Evolutionary conservation across 2,797 vertebrate species (phyloP), one percentile per base, ranked within the genome.

Genomic region (Taeniopygia guttata): DNA sequence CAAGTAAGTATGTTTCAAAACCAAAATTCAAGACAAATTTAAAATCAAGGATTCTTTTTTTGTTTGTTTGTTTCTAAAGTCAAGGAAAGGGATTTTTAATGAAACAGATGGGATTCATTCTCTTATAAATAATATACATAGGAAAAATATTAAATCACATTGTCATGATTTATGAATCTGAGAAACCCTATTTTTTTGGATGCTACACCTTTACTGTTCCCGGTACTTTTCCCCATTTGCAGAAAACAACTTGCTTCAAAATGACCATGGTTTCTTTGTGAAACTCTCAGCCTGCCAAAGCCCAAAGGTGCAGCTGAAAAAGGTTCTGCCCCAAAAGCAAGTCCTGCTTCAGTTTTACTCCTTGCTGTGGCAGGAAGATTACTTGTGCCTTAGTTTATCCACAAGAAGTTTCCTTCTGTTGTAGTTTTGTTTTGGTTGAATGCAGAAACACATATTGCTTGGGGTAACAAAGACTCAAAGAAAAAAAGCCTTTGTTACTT

Each of bases 381-480:
- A 12, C 30, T 72, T 21, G 52, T 77, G 25, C 68, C 38, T 87
- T 32, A 36, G 42, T 85, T 84, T 78, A 77, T 49, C 68, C 64
- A 60, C 25, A 60, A 91, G 60, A 80, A 87, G 54, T 74, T 52
- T 30, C n/a, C 20, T 84, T 79, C 76, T 85, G 16, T 13, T 56
- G 76, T 56, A 56, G 58, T 52, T 95, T 81, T 95, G 40, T 46
- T 95, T 89, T 59, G 59, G 66, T 68, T 83, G 64, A 94, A 93
- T 55, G 49, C 55, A 88, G 54, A 90, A 93, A 56, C 46, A 19
- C 9, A 17, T 67, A 70, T 58, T 84, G n/a, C 46, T 87, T 81
- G 10, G 21, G 26, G 30, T 54, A 87, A 89, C 17, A 48, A 83
- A 77, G 75, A 52, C 5, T 4, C 43, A 52, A 54, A 89, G 34